Conservation (phyloP, 2,888 invertebrate species). For the Brachyptera risi region DNA sequence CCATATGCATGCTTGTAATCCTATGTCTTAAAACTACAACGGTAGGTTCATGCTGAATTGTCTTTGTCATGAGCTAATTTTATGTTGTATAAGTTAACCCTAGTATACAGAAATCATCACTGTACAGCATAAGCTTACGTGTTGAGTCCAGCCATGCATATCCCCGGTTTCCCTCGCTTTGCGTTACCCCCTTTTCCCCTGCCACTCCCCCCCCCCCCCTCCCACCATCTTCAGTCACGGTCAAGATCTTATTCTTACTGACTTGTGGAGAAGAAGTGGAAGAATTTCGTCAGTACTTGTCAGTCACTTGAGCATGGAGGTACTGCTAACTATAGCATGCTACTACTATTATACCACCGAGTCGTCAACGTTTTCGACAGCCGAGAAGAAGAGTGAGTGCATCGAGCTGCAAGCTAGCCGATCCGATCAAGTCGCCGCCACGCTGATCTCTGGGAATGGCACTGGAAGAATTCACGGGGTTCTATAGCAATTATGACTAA, state of each 20-base stretch:
- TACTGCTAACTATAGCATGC: neutral
- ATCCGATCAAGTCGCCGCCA: neutral
- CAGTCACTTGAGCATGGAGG: slow-evolving; percentile 16
- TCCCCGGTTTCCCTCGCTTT: slow-evolving; percentile 30
- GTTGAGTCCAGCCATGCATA: slow-evolving; percentile 30
- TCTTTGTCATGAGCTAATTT: too few relatives aligned
- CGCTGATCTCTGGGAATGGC: slow-evolving; percentile 55
- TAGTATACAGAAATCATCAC: too few relatives aligned
- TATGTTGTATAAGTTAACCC: too few relatives aligned
- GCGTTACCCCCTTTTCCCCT: slow-evolving; percentile 11
- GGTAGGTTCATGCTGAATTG: too few relatives aligned
- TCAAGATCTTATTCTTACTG: slow-evolving; percentile 21
- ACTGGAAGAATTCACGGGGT: slow-evolving; percentile 86
- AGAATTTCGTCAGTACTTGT: slow-evolving; percentile 19
- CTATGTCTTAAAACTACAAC: too few relatives aligned
- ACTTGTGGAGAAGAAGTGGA: neutral
- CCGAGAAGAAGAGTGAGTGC: neutral
- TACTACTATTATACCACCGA: neutral
- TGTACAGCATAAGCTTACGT: slow-evolving; percentile 13
- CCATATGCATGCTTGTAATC: too few relatives aligned
- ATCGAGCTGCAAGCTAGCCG: neutral
- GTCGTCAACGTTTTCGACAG: neutral
- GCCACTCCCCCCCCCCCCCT: neutral
- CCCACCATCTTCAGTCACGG: slow-evolving; percentile 4
- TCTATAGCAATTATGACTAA: slow-evolving; percentile 48